Base-by-base conservation (phyloP, 1,140 invertebrate species). In the Nasonia longicornis region DNA sequence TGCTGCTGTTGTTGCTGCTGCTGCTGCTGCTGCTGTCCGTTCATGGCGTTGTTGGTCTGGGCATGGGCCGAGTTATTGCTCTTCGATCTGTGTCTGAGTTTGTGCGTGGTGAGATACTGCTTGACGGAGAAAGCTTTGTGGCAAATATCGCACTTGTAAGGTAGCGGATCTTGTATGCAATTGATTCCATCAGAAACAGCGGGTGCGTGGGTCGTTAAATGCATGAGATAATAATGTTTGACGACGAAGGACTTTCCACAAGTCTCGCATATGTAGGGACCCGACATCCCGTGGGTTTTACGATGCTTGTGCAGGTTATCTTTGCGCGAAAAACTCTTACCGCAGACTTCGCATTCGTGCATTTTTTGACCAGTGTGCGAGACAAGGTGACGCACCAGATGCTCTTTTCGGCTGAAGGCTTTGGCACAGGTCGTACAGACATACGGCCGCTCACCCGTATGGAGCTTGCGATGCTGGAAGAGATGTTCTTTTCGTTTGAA, bases 391-490 rank as follows among this genome's bases (percentile, higher is more conserved):
- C 95, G 91, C 3, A 94, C 93, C 12, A 96, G 88, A 86, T 95
- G 94, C 82, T 95, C 95, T 81, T 95, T 95, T 1, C 93, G 92
- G 83, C 94, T 95, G 87, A 95, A 96, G 2, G 94, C 93, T 87
- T 95, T 95, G 2, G 93, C 91, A 86, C 95, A 96, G 0, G 92
- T 92, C 0, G 92, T 92, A 79, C 95, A 95, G 71, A 93, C 92
- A 81, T 94, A 95, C 0, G 95, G 95, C 4, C 94, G 89, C 84
- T 95, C 95, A 0, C 96, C 96, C 2, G 95, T 96, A 87, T 97
- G 96, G 16, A 93, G 89, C 84, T 93, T 92, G n/a, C 92, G 88
- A 84, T 94, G 93, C 52, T 93, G 93, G 82, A 93, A 93, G 8
- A 93, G 85, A 84, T 94, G 93, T 84, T 93, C 93, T 89, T 92